Conservation (phyloP, 2,797 vertebrate genomes). For the Myoxocephalus aenaeus region DNA sequence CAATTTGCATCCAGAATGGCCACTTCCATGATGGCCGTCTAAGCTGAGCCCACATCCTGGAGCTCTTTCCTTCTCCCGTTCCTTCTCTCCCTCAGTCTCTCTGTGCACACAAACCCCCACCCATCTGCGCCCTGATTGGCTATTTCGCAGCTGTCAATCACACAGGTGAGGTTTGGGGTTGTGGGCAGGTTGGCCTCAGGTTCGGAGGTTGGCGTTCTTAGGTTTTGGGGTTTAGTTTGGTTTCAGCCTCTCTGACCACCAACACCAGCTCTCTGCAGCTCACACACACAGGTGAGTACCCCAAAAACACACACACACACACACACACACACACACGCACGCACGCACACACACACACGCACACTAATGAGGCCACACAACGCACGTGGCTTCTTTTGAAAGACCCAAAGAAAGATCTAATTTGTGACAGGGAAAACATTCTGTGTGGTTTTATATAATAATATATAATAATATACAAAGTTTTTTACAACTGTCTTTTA, state of each 20-base stretch:
- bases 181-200: constrained; percentile 54
- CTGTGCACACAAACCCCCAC: neutral
- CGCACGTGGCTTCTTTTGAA: neutral
- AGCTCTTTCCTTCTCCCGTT: constrained; percentile 50
- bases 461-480: no score
- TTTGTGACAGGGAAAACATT: no score
- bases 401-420: neutral
- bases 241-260: constrained; percentile 72
- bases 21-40: constrained; percentile 66
- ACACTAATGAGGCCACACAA: neutral
- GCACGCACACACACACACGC: constrained; percentile 25
- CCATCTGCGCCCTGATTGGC: constrained; percentile 53
- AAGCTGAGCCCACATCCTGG: constrained; percentile 74
- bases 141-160: constrained; percentile 34
- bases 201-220: constrained; percentile 38
- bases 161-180: constrained; percentile 61
- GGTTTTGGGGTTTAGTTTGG: constrained; percentile 76
- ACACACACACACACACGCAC: constrained; percentile 27
- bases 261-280: constrained; percentile 42
- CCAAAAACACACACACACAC: constrained; percentile 36
- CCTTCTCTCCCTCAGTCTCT: constrained; percentile 19
- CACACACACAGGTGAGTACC: constrained; percentile 66
- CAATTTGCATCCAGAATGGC: constrained; percentile 76
- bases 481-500: no score
- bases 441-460: neutral